Conservation (phyloP, 2,797 vertebrate species). For the Liasis olivaceus region DNA sequence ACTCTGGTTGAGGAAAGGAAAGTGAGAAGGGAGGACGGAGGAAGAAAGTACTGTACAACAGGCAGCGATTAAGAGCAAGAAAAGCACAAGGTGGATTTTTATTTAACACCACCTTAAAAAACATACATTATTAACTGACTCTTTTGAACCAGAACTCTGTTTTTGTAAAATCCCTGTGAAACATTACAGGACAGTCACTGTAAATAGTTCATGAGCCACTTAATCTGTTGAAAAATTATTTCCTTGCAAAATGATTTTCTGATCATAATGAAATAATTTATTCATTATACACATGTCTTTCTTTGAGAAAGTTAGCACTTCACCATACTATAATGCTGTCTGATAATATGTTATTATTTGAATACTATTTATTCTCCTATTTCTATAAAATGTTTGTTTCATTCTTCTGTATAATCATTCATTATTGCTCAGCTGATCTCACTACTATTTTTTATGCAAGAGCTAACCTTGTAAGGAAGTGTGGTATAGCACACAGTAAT, state of each 20-base stretch:
- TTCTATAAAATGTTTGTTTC: conserved; percentile 27
- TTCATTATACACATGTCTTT: conserved; percentile 50
- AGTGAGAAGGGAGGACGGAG: background rate
- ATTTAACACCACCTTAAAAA: conserved; percentile 15
- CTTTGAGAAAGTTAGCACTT: conserved; percentile 63
- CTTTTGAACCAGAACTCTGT: conserved; percentile 13
- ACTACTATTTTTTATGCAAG: background rate
- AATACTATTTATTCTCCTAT: conserved; percentile 27
- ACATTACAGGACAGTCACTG: conserved; percentile 23
- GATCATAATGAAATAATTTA: conserved; percentile 41
- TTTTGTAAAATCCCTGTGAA: conserved; percentile 17
- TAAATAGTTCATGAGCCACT: conserved; percentile 8
- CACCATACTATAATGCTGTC: background rate
- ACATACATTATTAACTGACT: background rate
- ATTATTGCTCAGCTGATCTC: conserved; percentile 16
- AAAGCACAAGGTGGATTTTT: background rate
- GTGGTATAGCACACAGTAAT: background rate
- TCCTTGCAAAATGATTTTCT: conserved; percentile 34
- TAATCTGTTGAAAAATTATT: conserved; percentile 17
- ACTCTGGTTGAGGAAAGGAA: background rate
- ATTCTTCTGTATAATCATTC: background rate
- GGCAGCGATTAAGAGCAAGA: background rate
- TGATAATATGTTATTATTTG: background rate
- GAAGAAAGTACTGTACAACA: background rate
- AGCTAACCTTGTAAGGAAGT: background rate